phyloP scores from a whole-genome alignment of 2,113 vertebrate genomes.

The Stigmatopora argus region DNA sequence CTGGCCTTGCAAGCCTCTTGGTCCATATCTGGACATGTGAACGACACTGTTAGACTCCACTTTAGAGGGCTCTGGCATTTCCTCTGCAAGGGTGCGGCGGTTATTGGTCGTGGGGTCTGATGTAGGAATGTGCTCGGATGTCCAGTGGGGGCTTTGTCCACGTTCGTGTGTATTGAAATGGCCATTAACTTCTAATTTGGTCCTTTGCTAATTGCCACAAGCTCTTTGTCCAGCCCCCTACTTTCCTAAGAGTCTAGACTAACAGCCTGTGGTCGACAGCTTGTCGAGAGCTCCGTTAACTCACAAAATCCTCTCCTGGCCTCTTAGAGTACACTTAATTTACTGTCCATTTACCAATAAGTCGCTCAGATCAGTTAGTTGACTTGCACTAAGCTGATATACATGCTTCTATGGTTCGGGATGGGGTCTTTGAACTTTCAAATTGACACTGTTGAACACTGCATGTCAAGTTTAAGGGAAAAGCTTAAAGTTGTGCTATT shows the following conservation, averaged over 20 bases:
- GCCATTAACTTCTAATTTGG: conserved; percentile 36
- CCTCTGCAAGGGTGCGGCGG: conserved; percentile 57
- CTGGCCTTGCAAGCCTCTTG: conserved; percentile 31
- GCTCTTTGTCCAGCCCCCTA: conserved; percentile 48
- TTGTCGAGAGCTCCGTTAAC: conserved; percentile 36
- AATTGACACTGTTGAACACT: conserved; percentile 5
- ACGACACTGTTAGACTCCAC: conserved; percentile 49
- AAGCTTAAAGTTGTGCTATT: conserved; percentile 23
- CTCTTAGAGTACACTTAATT: conserved; percentile 7
- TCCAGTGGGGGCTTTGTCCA: conserved; percentile 37
- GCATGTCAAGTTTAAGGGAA: conserved; percentile 28
- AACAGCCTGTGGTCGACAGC: conserved; percentile 42
- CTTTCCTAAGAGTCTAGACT: conserved; percentile 43
- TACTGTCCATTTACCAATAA: not conserved
- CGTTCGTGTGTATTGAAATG: conserved; percentile 11
- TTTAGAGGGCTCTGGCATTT: conserved; percentile 67
- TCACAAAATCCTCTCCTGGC: conserved; percentile 31
- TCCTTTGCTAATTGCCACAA: conserved; percentile 42
- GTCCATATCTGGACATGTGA: conserved; percentile 37
- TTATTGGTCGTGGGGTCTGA: conserved; percentile 49
- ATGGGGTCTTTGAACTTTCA: not conserved
- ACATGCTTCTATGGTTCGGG: not conserved
- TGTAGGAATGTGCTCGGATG: conserved; percentile 46
- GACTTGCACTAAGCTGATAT: not conserved
- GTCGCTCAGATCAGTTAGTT: not conserved